Evolutionary conservation across 2,888 invertebrate species (phyloP), one percentile per base, ranked within the genome.

Genomic region (Idaea dimidiata): DNA sequence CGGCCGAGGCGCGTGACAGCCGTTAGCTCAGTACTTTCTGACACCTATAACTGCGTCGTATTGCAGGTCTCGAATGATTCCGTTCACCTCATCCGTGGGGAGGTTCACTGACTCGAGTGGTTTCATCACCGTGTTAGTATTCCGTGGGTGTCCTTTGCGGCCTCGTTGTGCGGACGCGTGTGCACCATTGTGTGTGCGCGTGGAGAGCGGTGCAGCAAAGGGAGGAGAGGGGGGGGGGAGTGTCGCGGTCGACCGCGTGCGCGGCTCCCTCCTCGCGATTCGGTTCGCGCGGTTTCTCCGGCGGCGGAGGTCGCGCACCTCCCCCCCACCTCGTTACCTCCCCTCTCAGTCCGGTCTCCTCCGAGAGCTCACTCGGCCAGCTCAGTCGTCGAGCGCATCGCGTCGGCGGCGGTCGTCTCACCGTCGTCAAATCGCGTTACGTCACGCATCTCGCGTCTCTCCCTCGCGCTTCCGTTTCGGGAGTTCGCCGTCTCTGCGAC

Each of bases 31-130:
- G 43, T 43, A 14, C 43, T 3, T 43, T 10, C 63, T 65, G 69
- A 71, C 77, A 72, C 71, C 82, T 82, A 78, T n/a, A n/a, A n/a
- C 82, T 80, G 80, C 84, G 81, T 72, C 72, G 74, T 78, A 76
- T 78, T 76, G 80, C 79, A 79, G 74, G 79, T 80, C 82, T 78
- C 82, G 82, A 80, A 84, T 87, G 83, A 88, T 89, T 89, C 90
- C 91, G 89, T 90, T 91, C 91, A 91, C 91, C 91, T 88, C 88
- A 88, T 89, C 88, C 17, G 56, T 18, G 17, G 56, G 82, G 84
- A 89, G 89, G 91, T 91, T 91, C 91, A 91, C 80, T 91, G 91
- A 91, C 91, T 86, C 84, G 86, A 82, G 82, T 77, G 79, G 84
- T 88, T 88, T 87, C 89, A 87, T 87, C 88, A 86, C 81, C 61